Conservation (phyloP, 2,797 vertebrate genomes). For the Molossus molossus region DNA sequence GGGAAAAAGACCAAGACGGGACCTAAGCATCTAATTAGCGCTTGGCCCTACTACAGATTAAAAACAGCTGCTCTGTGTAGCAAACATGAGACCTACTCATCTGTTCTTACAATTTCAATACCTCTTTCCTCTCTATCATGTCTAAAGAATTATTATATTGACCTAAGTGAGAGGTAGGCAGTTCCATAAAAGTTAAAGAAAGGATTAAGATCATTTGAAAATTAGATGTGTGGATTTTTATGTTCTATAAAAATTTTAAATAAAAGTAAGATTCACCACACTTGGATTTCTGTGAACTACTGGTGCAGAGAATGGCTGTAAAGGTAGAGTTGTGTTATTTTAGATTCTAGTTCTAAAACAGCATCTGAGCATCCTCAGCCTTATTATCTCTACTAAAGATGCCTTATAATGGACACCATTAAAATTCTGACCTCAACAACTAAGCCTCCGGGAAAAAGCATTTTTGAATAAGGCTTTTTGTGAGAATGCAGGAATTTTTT, state of each 20-base stretch:
- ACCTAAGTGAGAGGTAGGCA: not conserved
- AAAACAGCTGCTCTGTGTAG: not conserved
- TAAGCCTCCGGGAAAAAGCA: not conserved
- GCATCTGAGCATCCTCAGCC: not conserved
- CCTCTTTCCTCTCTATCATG: not conserved
- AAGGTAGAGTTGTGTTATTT: not conserved
- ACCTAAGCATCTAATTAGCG: not conserved
- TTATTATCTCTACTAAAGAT: not conserved
- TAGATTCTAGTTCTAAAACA: not conserved
- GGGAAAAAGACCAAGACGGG: not conserved
- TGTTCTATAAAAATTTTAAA: not conserved
- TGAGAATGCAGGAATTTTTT: slow-evolving; percentile 5
- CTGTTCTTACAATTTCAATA: not conserved
- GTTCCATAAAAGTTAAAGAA: not conserved
- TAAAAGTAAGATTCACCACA: not conserved
- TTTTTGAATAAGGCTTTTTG: not conserved
- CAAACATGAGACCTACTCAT: not conserved
- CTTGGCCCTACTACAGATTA: not conserved
- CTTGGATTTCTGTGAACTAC: not conserved
- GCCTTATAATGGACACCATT: not conserved
- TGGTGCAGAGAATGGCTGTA: not conserved
- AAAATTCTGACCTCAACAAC: not conserved
- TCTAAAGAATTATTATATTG: not conserved
- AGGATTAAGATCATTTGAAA: not conserved
- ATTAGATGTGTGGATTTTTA: not conserved